These are phyloP conservation scores for Macrobrachium nipponense DNA, from an alignment of 1,140 invertebrate species.

Conservation along the genomic window DNA sequence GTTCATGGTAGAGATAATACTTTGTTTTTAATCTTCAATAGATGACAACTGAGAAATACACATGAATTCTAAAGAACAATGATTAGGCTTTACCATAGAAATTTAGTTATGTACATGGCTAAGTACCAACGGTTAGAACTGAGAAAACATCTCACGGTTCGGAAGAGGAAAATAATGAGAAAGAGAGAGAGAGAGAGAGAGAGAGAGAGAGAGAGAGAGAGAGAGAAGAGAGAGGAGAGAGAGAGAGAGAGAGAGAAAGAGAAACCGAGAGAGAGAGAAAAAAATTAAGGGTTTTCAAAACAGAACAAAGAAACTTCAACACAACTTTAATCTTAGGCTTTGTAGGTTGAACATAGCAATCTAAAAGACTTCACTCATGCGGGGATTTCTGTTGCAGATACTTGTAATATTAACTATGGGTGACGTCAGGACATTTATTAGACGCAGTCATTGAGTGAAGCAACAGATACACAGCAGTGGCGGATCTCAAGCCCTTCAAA, in stretches of 20 bases:
- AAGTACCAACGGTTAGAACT: neutral
- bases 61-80: too few species aligned
- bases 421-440: conserved; percentile 10
- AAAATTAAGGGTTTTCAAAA: conserved; percentile 1
- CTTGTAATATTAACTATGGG: conserved; percentile 13
- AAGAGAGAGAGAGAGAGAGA: neutral
- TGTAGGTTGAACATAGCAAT: conserved; percentile 21
- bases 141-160: neutral
- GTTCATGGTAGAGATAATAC: too few species aligned
- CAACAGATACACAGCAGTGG: too few species aligned
- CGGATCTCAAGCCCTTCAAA: too few species aligned
- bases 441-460: too few species aligned
- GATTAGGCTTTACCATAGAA: too few species aligned
- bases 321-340: conserved; percentile 34
- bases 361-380: conserved; percentile 39
- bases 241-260: too few species aligned
- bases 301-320: conserved; percentile 35
- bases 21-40: too few species aligned
- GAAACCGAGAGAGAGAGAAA: too few species aligned
- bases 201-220: too few species aligned
- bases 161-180: conserved; percentile 2
- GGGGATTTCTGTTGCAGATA: conserved; percentile 20
- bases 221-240: too few species aligned
- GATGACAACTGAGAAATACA: too few species aligned
- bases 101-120: neutral